phyloP scores from a whole-genome alignment of 1,140 invertebrate genomes.

The Pygmarrhopalites habei region DNA sequence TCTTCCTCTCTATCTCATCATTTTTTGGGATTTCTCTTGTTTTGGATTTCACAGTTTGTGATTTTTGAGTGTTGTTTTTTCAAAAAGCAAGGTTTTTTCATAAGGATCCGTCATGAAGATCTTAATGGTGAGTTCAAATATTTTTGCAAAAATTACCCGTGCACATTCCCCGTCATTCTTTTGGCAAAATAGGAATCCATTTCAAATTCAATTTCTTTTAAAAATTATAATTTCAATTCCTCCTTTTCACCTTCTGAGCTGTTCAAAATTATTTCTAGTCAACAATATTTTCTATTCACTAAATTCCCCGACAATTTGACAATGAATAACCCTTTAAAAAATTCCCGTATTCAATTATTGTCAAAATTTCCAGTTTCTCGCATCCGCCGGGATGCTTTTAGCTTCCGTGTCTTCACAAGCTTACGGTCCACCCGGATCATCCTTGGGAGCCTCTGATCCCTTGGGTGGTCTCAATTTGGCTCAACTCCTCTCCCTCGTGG shows the following conservation, averaged over 20 bases:
- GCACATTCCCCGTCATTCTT: neutral
- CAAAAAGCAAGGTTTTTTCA: neutral
- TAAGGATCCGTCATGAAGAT: neutral
- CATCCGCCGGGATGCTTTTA: constrained; percentile 6
- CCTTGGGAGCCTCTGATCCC: neutral
- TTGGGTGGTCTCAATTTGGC: neutral
- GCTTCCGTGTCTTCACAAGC: neutral
- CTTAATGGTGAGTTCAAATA: neutral
- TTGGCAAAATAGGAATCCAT: neutral
- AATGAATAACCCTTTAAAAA: neutral
- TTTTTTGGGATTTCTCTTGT: neutral
- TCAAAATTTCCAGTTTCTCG: neutral
- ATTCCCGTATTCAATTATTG: neutral
- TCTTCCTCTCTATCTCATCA: neutral
- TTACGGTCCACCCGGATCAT: neutral
- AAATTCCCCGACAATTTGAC: neutral
- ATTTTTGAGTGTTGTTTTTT: neutral
- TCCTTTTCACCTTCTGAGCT: neutral
- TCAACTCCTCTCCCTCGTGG: neutral
- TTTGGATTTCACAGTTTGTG: neutral
- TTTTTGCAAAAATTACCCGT: neutral
- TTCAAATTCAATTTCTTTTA: neutral
- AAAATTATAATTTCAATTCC: too few relatives aligned
- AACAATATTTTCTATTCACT: neutral
- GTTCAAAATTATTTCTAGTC: neutral